These are phyloP conservation scores for Corythaixoides concolor DNA, from an alignment of 2,113 vertebrate genomes.

Conservation along the genomic window DNA sequence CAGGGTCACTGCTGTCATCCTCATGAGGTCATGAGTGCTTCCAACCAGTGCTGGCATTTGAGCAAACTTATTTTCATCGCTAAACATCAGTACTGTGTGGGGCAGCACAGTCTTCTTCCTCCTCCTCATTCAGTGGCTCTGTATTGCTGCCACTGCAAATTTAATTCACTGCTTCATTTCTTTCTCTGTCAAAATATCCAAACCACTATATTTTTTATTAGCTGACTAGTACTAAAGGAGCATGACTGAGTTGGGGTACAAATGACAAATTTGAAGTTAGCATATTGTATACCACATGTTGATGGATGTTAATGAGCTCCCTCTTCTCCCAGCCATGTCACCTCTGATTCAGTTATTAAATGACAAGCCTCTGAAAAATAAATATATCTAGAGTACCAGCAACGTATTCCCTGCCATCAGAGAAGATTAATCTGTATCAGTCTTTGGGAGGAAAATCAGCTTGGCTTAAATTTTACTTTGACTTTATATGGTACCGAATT, in stretches of 20 bases:
- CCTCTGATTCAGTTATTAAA: conserved; percentile 12
- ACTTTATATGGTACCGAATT: neutral
- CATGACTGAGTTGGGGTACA: neutral
- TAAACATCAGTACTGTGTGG: neutral
- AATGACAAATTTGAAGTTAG: neutral
- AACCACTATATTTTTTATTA: neutral
- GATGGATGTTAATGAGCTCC: neutral
- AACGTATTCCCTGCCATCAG: neutral
- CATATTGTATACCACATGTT: neutral
- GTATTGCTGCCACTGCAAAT: neutral
- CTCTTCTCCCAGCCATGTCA: neutral
- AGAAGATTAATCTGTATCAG: neutral
- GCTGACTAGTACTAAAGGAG: neutral
- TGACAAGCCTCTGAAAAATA: neutral
- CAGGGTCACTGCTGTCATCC: neutral
- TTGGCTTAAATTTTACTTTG: neutral
- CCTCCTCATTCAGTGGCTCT: neutral
- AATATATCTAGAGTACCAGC: neutral
- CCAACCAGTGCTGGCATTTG: neutral
- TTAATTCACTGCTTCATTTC: neutral
- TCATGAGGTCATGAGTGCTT: neutral
- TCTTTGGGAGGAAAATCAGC: neutral
- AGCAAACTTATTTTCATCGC: neutral
- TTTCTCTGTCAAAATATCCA: neutral
- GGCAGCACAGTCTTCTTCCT: neutral